Evolutionary conservation across 2,797 vertebrate species (phyloP), one percentile per base, ranked within the genome.

Genomic region (Valencia hispanica): DNA sequence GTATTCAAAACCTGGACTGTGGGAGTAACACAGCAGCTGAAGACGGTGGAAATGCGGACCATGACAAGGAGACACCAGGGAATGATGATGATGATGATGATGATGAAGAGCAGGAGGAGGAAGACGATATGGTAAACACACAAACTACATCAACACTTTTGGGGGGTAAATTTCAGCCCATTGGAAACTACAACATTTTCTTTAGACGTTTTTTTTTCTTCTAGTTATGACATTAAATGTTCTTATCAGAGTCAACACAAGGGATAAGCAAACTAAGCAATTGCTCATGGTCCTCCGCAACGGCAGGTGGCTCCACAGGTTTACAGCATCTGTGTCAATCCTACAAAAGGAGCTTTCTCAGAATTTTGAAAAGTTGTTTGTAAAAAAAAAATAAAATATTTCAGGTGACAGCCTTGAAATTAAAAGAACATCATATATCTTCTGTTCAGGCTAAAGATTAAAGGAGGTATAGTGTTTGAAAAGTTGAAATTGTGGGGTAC

Each of bases 101-200:
- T 71, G 83, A 11, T 1, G 87, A 88, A 5, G 92, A 91, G 4
- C 87, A 61, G 22, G 88, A 90, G 43, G 94, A 94, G 20, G 92
- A 93, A 34, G 92, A 94, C 68, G 93, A 96, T 73, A 94, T 94
- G 94, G 94, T 95, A 94, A 94, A 83, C 50, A 39, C 18, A 34
- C 59, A 45, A 25, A 66, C 27, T 32, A 45, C 50, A 57, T 4
- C 27, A 77, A 77, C 22, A 41, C 48, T 11, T 70, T 63, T 50
- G 1, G 32, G 59, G 59, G 34, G 41, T 22, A 0, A 55, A 11
- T 18, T 25, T 65, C 11, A 25, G 9, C 32, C 9, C 25, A 39
- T 14, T 65, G 25, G 25, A 65, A 25, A 25, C 20, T 22, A 22
- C 2, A 5, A 65, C 4, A 39, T 25, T 14, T 15, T 30, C 12